phyloP scores from a whole-genome alignment of 2,888 invertebrate species.

The Brachyptera risi region DNA sequence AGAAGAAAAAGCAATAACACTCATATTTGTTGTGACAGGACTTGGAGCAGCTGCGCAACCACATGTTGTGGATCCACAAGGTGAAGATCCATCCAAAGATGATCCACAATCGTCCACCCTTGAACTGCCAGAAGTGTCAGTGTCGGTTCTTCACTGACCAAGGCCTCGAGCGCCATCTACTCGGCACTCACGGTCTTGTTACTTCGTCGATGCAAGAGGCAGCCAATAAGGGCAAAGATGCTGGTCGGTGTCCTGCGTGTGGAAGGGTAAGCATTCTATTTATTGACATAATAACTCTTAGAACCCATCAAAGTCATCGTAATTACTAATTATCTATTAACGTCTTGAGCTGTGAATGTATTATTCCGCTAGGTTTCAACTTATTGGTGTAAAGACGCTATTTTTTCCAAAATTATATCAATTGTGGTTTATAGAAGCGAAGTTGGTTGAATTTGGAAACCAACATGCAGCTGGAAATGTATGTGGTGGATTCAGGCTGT shows the following conservation, averaged over 20 bases:
- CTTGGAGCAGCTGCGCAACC: slow-evolving; percentile 87
- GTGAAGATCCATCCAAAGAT: slow-evolving; percentile 94
- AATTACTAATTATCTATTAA: no score
- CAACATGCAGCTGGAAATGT: no score
- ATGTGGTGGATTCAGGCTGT: no score
- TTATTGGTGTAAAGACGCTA: no score
- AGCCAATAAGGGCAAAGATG: slow-evolving; percentile 91
- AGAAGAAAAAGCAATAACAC: no score
- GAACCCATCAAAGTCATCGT: no score
- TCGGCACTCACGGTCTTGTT: slow-evolving; percentile 91
- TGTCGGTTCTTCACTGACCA: slow-evolving; percentile 93
- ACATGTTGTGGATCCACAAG: slow-evolving; percentile 98
- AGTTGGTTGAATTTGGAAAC: no score
- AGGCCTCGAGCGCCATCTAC: slow-evolving; percentile 89
- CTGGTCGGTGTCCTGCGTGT: slow-evolving; percentile 91
- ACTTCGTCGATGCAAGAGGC: slow-evolving; percentile 95
- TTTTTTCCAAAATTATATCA: no score
- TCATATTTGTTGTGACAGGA: slow-evolving; percentile 53
- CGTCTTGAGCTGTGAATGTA: no score
- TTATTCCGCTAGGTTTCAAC: no score
- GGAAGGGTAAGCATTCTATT: slow-evolving; percentile 65
- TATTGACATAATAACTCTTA: no score
- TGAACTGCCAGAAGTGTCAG: slow-evolving; percentile 95
- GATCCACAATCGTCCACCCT: slow-evolving; percentile 90
- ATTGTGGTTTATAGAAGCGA: no score